Base-by-base conservation (phyloP, 1,140 invertebrate species). In the Maniola jurtina region DNA sequence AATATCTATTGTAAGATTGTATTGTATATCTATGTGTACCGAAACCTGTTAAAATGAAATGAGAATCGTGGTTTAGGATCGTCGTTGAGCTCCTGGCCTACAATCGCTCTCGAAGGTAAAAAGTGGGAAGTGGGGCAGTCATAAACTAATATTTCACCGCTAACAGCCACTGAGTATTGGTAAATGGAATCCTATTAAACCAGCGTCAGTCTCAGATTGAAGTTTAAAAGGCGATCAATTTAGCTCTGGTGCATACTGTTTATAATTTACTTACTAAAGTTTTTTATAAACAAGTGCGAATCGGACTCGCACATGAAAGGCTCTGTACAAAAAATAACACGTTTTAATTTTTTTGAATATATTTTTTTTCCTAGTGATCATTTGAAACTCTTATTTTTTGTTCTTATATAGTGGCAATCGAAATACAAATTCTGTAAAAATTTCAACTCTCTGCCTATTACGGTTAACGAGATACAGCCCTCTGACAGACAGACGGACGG, bases 81-180 rank as follows among this genome's bases (percentile, higher is more conserved):
- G n/a, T n/a, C n/a, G 7, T 34, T n/a, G 14, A 38, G 35, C 55
- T 57, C 55, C 15, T 40, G 15, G 55, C 13, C 15, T 57, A 55
- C 61, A 70, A 74, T 83, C 73, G 72, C 57, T 66, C 45, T 76
- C 55, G 64, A 64, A 70, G 69, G 63, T 65, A 74, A 76, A 77
- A 74, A 72, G 70, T 60, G 68, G 66, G 71, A 80, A 82, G 73
- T 78, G 60, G 63, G 75, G 75, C 61, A 78, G 70, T 79, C 76
- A 73, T 80, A 80, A 84, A 87, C 76, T 78, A 84, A 84, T 83
- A 85, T 79, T 81, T 77, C 66, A 74, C 67, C 70, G 69, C 64
- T 77, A 73, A 73, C 73, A 70, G 68, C 50, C 60, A 76, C 61
- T 64, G 61, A 71, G 69, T 73, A 77, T 71, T 69, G 63, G 69